Evolutionary conservation across 2,797 vertebrate genomes (phyloP).

Genomic region (Sebastes diaconus): DNA sequence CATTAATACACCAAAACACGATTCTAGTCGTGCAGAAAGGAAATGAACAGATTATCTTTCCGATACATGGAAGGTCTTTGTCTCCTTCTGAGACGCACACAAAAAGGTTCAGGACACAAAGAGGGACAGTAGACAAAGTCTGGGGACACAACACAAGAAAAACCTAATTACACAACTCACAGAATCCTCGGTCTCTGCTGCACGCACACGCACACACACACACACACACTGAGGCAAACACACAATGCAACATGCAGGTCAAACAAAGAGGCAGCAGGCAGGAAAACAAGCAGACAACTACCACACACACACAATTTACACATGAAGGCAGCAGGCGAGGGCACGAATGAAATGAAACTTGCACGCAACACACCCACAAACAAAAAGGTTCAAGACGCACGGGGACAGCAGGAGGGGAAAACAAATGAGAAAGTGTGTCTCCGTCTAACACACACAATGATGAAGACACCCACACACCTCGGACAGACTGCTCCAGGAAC

Average conservation of each 20-base stretch:
- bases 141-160: conserved; percentile 3
- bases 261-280: conserved; percentile 22
- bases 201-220: not conserved
- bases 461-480: conserved; percentile 77
- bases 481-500: conserved; percentile 92
- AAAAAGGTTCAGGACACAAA: conserved; percentile 29
- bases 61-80: conserved; percentile 52
- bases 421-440: conserved; percentile 25
- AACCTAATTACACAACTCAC: conserved; percentile 52
- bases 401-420: conserved; percentile 34
- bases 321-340: conserved; percentile 23
- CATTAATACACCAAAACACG: conserved; percentile 33
- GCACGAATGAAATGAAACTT: conserved; percentile 36
- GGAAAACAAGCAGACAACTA: conserved; percentile 8
- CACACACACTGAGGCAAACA: not conserved
- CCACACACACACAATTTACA: conserved; percentile 16
- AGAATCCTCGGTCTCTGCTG: conserved; percentile 5
- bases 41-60: conserved; percentile 68
- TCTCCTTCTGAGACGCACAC: conserved; percentile 32
- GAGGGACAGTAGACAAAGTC: conserved; percentile 17
- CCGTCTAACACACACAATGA: not conserved
- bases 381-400: conserved; percentile 24
- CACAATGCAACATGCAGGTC: not conserved
- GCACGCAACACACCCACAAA: conserved; percentile 35
- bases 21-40: conserved; percentile 40